These are phyloP conservation scores for Iselma pallidipennis DNA, from an alignment of 2,888 invertebrate species.

Conservation along the genomic window DNA sequence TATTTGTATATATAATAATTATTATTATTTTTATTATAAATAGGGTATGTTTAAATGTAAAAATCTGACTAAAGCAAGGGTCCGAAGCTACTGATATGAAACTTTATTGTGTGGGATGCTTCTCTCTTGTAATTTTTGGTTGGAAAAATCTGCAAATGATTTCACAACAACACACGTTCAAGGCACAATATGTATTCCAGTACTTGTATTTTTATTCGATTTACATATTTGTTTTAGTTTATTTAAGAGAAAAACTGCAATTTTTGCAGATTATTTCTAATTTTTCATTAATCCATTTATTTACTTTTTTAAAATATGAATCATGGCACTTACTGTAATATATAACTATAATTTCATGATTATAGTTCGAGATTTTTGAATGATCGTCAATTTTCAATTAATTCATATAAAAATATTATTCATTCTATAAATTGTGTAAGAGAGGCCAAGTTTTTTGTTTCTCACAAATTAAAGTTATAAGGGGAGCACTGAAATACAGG, in stretches of 20 bases:
- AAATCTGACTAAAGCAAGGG: constrained; percentile 46
- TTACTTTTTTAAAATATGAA: constrained; percentile 9
- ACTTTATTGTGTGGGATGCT: constrained; percentile 15
- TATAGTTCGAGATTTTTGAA: constrained; percentile 29
- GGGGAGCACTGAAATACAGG: constrained; percentile 39
- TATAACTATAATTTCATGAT: constrained; percentile 22
- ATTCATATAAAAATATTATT: constrained; percentile 46
- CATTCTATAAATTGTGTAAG: constrained; percentile 29
- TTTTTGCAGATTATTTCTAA: constrained; percentile 13
- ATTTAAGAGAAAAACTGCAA: constrained; percentile 20
- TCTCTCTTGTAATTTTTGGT: constrained; percentile 40
- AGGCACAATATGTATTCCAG: constrained; percentile 56
- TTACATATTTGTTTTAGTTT: not conserved
- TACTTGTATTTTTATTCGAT: constrained; percentile 37
- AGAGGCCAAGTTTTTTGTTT: constrained; percentile 13
- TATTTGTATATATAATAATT: constrained; percentile 25
- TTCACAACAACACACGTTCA: constrained; percentile 52
- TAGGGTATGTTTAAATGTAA: too few species aligned
- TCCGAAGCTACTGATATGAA: constrained; percentile 46
- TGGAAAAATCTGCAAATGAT: constrained; percentile 39
- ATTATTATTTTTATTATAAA: constrained; percentile 19
- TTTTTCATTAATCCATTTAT: not conserved
- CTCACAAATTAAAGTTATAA: not conserved
- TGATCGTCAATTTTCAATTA: too few species aligned
- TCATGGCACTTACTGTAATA: constrained; percentile 40